phyloP scores from a whole-genome alignment of 2,888 invertebrate species.

The Lottia scabra region DNA sequence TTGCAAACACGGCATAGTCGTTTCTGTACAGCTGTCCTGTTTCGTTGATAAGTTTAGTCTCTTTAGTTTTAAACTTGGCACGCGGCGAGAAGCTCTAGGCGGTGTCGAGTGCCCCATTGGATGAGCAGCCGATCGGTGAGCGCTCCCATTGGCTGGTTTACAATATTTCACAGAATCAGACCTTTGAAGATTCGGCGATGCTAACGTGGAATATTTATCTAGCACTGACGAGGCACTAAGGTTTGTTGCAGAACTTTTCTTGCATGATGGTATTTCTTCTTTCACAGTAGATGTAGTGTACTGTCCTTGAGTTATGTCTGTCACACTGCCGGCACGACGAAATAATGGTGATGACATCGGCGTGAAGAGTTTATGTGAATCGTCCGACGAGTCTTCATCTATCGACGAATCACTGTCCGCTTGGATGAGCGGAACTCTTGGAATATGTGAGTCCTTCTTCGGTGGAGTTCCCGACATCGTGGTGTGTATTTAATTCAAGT shows the following conservation, averaged over 20 bases:
- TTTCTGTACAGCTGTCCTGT: conserved; percentile 14
- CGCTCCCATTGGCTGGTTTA: conserved; percentile 57
- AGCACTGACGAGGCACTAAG: conserved; percentile 18
- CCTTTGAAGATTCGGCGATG: conserved; percentile 49
- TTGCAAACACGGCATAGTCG: conserved; percentile 52
- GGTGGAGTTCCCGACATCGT: background rate
- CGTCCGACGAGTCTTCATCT: conserved; percentile 26
- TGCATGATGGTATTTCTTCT: conserved; percentile 1
- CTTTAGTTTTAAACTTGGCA: conserved; percentile 63
- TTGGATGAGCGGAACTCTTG: background rate
- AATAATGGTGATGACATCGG: conserved; percentile 33
- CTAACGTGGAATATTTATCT: conserved; percentile 29
- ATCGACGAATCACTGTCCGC: background rate
- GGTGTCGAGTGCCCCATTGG: conserved; percentile 37
- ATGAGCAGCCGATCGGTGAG: conserved; percentile 36
- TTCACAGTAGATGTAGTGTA: background rate
- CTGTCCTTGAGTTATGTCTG: background rate
- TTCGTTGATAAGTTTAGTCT: conserved; percentile 40
- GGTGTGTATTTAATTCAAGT: too few relatives aligned
- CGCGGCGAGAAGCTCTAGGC: conserved; percentile 50
- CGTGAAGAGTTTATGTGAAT: conserved; percentile 28
- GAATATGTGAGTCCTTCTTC: background rate
- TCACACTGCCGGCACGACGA: conserved; percentile 17
- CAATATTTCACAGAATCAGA: conserved; percentile 60
- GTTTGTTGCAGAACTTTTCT: conserved; percentile 18